Percentiles rank a stretch among this genome's conserved stretches.
Conservation (phyloP, 2,797 vertebrate genomes). For the Premnoplex brunnescens region DNA sequence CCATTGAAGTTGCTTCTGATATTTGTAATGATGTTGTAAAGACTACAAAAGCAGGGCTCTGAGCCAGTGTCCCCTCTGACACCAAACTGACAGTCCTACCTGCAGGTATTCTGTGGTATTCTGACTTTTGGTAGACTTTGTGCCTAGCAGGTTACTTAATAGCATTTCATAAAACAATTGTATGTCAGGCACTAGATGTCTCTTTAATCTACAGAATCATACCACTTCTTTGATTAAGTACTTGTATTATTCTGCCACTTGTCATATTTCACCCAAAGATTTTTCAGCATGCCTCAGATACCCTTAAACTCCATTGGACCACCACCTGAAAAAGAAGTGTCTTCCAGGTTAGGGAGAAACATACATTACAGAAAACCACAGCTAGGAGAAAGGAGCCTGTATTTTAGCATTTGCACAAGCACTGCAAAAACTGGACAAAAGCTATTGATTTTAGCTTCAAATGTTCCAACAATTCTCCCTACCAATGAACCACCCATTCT, state of each 20-base stretch:
- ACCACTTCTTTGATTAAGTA: neutral
- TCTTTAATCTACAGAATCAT: neutral
- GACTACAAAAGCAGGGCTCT: neutral
- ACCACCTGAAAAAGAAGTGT: neutral
- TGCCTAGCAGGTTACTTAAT: neutral
- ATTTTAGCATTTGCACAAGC: neutral
- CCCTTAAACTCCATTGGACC: neutral
- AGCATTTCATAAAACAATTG: neutral
- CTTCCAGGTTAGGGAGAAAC: neutral
- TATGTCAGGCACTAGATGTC: neutral
- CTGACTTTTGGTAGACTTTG: neutral
- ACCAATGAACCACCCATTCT: rapidly evolving
- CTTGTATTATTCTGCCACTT: neutral
- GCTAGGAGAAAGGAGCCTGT: neutral
- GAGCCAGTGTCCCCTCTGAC: neutral
- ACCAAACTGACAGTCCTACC: neutral
- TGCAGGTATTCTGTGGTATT: neutral
- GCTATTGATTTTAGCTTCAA: neutral
- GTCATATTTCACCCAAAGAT: neutral
- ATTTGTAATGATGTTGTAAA: neutral
- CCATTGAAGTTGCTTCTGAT: neutral
- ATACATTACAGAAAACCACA: neutral
- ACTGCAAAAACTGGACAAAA: neutral
- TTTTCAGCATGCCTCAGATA: neutral
- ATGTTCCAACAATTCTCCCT: neutral